Percentiles rank a stretch among this genome's conserved stretches.
Conservation (phyloP, 1,140 invertebrate species). For the Drosophila willistoni region DNA sequence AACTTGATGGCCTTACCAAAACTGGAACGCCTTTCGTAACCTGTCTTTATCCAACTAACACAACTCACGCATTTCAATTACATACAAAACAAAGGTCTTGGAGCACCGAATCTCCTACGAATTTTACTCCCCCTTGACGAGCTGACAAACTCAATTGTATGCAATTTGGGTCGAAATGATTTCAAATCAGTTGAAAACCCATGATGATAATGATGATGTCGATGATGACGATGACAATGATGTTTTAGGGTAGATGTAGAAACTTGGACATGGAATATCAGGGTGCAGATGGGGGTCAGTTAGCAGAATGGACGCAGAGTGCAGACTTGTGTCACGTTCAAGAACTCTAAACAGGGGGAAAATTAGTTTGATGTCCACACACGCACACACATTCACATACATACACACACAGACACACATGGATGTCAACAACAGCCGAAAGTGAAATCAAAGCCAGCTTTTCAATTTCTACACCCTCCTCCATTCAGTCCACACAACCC, state of each 20-base stretch:
- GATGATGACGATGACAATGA: conserved; percentile 1
- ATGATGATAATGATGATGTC: conserved; percentile 45
- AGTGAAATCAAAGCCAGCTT: conserved; percentile 72
- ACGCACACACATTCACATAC: conserved; percentile 29
- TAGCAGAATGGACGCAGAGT: conserved; percentile 47
- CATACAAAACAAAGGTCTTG: conserved; percentile 40
- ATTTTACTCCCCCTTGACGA: conserved; percentile 10
- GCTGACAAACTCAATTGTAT: conserved; percentile 71
- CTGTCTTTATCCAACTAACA: conserved; percentile 29
- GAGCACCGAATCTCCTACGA: not conserved
- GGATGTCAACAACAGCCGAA: conserved; percentile 71
- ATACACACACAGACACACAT: conserved; percentile 33
- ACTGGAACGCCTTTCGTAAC: not conserved
- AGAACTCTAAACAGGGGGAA: conserved; percentile 76
- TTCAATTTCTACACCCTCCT: conserved; percentile 16
- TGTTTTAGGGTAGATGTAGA: not conserved
- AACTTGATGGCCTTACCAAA: not conserved
- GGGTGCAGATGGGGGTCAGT: conserved; percentile 6
- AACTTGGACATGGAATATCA: conserved; percentile 6
- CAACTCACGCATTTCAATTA: conserved; percentile 46
- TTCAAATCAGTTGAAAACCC: conserved; percentile 73
- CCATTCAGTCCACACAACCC: not conserved
- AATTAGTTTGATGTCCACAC: conserved; percentile 72
- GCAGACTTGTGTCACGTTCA: conserved; percentile 77
- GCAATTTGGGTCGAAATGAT: conserved; percentile 77